phyloP scores from a whole-genome alignment of 2,113 vertebrate species.

The Poecile atricapillus region DNA sequence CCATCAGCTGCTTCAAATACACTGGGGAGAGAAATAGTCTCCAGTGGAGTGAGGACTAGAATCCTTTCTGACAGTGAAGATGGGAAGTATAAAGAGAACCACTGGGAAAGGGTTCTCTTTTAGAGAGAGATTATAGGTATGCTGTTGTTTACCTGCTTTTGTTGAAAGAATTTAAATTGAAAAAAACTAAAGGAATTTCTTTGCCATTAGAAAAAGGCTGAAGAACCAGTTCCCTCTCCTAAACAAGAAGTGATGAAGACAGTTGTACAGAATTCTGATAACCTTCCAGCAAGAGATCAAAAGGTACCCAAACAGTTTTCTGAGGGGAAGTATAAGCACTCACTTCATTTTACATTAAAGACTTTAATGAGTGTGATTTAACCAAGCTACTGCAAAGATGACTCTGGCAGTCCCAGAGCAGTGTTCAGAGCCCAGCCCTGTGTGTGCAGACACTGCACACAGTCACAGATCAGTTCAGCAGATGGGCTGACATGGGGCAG shows the following conservation, averaged over 20 bases:
- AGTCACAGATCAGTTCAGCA: neutral
- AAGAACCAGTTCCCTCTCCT: constrained; percentile 56
- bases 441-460: neutral
- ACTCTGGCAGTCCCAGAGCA: neutral
- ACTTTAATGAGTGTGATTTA: neutral
- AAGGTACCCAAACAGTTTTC: constrained; percentile 58
- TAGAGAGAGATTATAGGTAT: neutral
- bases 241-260: constrained; percentile 37
- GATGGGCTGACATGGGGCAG: too few relatives aligned
- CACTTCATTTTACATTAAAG: neutral
- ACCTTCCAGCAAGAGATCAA: constrained; percentile 61
- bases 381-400: neutral
- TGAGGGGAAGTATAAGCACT: neutral
- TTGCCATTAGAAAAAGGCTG: constrained; percentile 32
- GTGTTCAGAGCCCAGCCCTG: too few relatives aligned
- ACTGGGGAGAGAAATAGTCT: neutral
- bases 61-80: neutral
- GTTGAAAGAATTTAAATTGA: neutral
- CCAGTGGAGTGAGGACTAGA: neutral
- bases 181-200: neutral
- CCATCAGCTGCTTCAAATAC: neutral
- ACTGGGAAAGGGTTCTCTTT: neutral
- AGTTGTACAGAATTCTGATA: constrained; percentile 16
- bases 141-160: neutral
- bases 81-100: neutral